Evolutionary conservation across 2,113 vertebrate species (phyloP), one percentile per base, ranked within the genome.

Genomic region (Actenoides lindsayi): DNA sequence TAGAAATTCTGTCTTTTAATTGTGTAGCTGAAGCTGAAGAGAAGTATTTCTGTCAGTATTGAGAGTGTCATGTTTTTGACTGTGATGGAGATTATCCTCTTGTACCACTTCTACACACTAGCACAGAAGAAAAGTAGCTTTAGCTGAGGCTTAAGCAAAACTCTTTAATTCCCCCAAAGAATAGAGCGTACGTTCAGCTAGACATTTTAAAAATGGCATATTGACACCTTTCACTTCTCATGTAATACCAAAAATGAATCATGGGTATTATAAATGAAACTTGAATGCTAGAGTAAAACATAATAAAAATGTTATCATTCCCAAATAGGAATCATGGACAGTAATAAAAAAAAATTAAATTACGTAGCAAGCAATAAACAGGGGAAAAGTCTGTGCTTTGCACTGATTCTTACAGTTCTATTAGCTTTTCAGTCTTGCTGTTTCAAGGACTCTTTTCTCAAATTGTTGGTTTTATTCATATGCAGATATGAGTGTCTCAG

Each of bases 121-220:
- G 37, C 56, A 60, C 20, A 51, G 48, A 83, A 68, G 62, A 85
- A 89, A 91, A 96, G 48, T 35, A 56, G 62, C 17, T 94, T 87
- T 93, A 81, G 4, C 39, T 85, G 70, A 71, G 39, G 64, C 42
- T 91, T 84, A 95, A 87, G 44, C 37, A 91, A 91, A 91, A 87
- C 39, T 57, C 27, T 78, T 75, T 84, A 3, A 46, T 91, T 86
- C 13, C 16, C 33, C 30, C 13, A 71, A 83, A 73, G 41, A 81
- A 28, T 5, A 46, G 18, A 31, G 12, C 56, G 27, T 19, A 16
- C 7, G 8, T 67, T 93, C 78, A 91, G n/a, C 21, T 71, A 84
- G 62, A 60, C 6, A 46, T 87, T 81, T 79, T 28, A 31, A 76
- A 93, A 87, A 63, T 63, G 13, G n/a, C 16, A 18, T 44, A 46